Conservation (phyloP, 2,113 vertebrate genomes). For the Chrysemys picta region DNA sequence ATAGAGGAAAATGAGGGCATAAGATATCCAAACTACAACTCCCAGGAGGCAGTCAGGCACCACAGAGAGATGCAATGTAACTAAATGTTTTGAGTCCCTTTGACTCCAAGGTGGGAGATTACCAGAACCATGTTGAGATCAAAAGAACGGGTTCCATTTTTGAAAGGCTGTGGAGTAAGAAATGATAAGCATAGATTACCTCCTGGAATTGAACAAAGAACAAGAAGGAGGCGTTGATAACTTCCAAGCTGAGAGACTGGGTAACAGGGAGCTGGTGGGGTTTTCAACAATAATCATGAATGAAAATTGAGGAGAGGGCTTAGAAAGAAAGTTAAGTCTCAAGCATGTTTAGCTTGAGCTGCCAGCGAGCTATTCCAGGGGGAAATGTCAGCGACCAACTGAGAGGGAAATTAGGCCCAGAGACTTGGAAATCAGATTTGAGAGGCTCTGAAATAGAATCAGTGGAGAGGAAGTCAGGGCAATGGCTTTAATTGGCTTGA, state of each 20-base stretch:
- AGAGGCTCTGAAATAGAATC: background rate
- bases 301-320: accelerated
- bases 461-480: background rate
- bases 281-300: background rate
- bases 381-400: background rate
- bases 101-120: background rate
- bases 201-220: background rate
- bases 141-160: background rate
- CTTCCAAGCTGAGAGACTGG: background rate
- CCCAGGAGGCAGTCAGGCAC: accelerated
- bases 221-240: background rate
- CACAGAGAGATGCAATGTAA: background rate
- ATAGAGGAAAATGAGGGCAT: background rate
- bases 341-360: background rate
- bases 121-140: background rate
- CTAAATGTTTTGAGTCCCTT: background rate
- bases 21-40: background rate
- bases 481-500: conserved; percentile 2
- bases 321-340: background rate
- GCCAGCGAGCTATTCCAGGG: background rate
- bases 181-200: background rate
- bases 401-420: background rate
- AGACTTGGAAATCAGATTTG: background rate
- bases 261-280: background rate
- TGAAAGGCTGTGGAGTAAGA: background rate